Conservation (phyloP, 2,888 invertebrate species). For the Ellobium chinense region DNA sequence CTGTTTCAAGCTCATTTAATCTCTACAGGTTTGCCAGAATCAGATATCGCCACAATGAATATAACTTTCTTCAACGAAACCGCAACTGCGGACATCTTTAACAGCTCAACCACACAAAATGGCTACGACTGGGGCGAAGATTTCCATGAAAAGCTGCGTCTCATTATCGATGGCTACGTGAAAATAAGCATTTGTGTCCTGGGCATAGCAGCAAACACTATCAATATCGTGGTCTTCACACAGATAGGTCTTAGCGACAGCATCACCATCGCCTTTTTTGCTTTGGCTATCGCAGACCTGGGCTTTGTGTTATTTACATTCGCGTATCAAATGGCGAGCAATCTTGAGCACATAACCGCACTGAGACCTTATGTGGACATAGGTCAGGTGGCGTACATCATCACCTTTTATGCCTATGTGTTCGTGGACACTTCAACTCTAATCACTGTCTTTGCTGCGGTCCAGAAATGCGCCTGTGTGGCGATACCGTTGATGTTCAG, state of each 20-base stretch:
- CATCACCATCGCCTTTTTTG: not conserved
- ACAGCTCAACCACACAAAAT: too few species aligned
- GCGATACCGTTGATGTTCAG: not conserved
- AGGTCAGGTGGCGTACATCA: not conserved
- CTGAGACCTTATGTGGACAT: not conserved
- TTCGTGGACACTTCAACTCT: not conserved
- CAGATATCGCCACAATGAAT: too few species aligned
- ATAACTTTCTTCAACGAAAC: too few species aligned
- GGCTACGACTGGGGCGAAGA: too few species aligned
- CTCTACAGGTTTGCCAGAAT: too few species aligned
- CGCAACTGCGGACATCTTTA: too few species aligned
- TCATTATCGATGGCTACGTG: not conserved
- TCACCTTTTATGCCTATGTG: not conserved
- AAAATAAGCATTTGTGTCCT: constrained; percentile 1
- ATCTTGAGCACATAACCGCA: not conserved
- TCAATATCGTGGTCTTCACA: not conserved
- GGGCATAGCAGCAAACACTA: not conserved
- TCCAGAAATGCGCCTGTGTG: constrained; percentile 15
- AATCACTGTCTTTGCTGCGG: not conserved
- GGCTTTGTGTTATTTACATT: constrained; percentile 6
- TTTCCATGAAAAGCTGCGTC: too few species aligned
- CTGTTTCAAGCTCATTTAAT: too few species aligned
- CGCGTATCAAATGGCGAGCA: not conserved
- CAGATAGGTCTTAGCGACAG: constrained; percentile 4
- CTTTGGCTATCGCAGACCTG: not conserved